A percentile compares a stretch with the other conserved stretches of the same genome.
phyloP scores from a whole-genome alignment of 2,888 invertebrate genomes.

The Ormyrus labotus region DNA sequence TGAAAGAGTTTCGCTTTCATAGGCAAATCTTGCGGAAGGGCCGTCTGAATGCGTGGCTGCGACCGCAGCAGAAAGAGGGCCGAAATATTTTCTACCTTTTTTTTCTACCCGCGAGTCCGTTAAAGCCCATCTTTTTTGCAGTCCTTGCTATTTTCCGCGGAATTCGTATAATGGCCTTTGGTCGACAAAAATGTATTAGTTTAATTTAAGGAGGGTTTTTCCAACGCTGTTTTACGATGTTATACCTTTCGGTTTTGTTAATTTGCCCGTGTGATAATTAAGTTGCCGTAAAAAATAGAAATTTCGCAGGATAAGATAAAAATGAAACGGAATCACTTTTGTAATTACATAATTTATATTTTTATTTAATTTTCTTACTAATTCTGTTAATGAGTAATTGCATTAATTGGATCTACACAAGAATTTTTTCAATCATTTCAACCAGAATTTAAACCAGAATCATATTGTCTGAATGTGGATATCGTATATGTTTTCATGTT shows the following conservation, averaged over 20 bases:
- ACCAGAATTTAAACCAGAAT: too few relatives aligned
- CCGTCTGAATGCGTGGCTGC: slow-evolving; percentile 7
- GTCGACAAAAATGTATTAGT: background rate
- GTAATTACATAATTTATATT: too few relatives aligned
- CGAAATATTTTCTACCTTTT: slow-evolving; percentile 38
- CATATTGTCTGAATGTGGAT: too few relatives aligned
- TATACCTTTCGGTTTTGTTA: too few relatives aligned
- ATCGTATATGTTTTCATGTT: too few relatives aligned
- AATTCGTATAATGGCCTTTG: background rate
- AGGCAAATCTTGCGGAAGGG: slow-evolving; percentile 48
- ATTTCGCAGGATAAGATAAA: background rate
- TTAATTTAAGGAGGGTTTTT: background rate
- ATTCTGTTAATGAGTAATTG: too few relatives aligned
- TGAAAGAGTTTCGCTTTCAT: slow-evolving; percentile 51
- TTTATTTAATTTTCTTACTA: too few relatives aligned
- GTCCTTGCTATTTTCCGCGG: background rate
- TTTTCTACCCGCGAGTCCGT: background rate
- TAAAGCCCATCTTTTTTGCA: slow-evolving; percentile 13
- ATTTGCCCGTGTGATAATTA: too few relatives aligned
- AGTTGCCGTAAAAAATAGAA: background rate
- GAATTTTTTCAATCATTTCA: too few relatives aligned
- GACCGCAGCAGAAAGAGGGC: slow-evolving; percentile 30
- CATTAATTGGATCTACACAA: too few relatives aligned
- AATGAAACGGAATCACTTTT: too few relatives aligned
- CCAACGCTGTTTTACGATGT: too few relatives aligned